A percentile compares a stretch with the other conserved stretches of the same genome.
These are phyloP conservation scores for Oncorhynchus gorbuscha DNA, from an alignment of 2,113 vertebrate species.

Conservation along the genomic window DNA sequence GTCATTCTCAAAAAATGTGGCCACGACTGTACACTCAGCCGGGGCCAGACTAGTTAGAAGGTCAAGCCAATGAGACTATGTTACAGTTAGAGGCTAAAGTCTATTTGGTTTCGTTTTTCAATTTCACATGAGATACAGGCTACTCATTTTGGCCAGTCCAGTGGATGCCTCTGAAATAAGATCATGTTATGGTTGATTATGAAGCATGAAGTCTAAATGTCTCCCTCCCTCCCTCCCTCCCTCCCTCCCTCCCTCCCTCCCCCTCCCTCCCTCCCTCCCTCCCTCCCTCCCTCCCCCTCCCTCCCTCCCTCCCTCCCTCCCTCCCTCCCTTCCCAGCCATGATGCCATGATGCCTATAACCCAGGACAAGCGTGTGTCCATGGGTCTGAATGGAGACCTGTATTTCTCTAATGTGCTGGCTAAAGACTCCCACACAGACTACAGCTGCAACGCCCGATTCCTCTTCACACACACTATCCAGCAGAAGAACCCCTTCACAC, in stretches of 20 bases:
- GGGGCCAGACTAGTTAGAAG: no score
- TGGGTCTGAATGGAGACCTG: slow-evolving; percentile 92
- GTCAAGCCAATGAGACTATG: no score
- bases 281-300: background rate
- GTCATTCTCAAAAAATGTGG: no score
- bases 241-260: background rate
- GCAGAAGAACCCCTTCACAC: slow-evolving; percentile 94
- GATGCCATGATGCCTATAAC: slow-evolving; percentile 86
- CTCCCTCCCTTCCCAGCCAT: slow-evolving; percentile 71
- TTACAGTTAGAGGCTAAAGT: no score
- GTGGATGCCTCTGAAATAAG: no score
- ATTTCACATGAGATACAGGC: no score
- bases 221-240: background rate
- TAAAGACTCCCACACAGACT: slow-evolving; percentile 86
- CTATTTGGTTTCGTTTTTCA: no score
- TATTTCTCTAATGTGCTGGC: slow-evolving; percentile 94
- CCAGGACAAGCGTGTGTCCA: slow-evolving; percentile 91
- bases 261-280: background rate
- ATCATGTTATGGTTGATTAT: no score
- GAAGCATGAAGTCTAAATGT: no score
- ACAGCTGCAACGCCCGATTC: slow-evolving; percentile 97
- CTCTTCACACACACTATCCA: slow-evolving; percentile 97
- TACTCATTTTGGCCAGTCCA: no score
- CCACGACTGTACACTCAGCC: no score
- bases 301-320: background rate